These are phyloP conservation scores for Falcunculus frontatus DNA, from an alignment of 2,113 vertebrate genomes.

Conservation along the genomic window DNA sequence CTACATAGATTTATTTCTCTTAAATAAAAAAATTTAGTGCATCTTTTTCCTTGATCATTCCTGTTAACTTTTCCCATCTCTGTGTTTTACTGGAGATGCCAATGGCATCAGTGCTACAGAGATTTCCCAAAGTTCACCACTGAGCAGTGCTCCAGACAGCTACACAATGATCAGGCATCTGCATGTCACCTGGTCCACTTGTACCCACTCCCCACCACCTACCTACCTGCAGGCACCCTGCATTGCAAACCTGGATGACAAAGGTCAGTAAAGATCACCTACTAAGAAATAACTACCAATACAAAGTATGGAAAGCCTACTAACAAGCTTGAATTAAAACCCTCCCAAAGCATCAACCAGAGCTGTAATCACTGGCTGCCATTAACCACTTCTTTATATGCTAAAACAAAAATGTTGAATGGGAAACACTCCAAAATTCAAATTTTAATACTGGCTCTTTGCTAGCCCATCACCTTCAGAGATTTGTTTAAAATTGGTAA, in stretches of 20 bases:
- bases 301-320: constrained; percentile 8
- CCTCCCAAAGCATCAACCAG: constrained; percentile 36
- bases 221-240: constrained; percentile 27
- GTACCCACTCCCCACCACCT: constrained; percentile 12
- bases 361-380: constrained; percentile 38
- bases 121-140: not conserved
- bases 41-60: constrained; percentile 64
- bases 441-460: constrained; percentile 73
- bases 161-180: constrained; percentile 39
- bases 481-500: constrained; percentile 61
- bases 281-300: constrained; percentile 30
- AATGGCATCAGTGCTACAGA: constrained; percentile 38
- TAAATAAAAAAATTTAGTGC: constrained; percentile 65
- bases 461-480: constrained; percentile 72
- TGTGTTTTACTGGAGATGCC: constrained; percentile 25
- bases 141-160: not conserved
- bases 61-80: constrained; percentile 36
- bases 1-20: constrained; percentile 44
- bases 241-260: not conserved
- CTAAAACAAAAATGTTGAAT: constrained; percentile 48
- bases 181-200: not conserved
- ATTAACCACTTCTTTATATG: constrained; percentile 23
- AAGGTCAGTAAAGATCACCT: constrained; percentile 25
- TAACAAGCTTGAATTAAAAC: constrained; percentile 1
- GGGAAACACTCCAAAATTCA: constrained; percentile 60